A percentile compares a stretch with the other conserved stretches of the same genome.
These are phyloP conservation scores for Nannobrachium achirus DNA, from an alignment of 2,113 vertebrate species.

Conservation along the genomic window DNA sequence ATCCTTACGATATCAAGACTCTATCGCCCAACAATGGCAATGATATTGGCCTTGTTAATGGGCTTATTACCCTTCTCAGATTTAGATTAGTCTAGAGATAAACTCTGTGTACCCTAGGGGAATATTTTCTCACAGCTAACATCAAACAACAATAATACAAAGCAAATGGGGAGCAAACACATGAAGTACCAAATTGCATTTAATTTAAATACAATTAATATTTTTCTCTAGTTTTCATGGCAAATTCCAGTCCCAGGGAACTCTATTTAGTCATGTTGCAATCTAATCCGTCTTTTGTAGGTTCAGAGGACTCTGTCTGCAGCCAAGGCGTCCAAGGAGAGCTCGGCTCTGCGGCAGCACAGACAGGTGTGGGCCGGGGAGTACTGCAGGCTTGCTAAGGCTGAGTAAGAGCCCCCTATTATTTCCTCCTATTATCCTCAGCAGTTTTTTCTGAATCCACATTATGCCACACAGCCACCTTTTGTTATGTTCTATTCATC, in stretches of 20 bases:
- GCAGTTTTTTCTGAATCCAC: slow-evolving; percentile 14
- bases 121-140: slow-evolving; percentile 18
- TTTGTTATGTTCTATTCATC: slow-evolving; percentile 57
- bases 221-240: background rate
- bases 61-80: background rate
- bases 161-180: background rate
- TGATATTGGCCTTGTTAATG: background rate
- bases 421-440: slow-evolving; percentile 59
- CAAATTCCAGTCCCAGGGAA: slow-evolving; percentile 12
- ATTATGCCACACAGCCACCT: slow-evolving; percentile 49
- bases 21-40: too few species aligned
- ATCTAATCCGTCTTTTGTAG: slow-evolving; percentile 73
- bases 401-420: slow-evolving; percentile 82
- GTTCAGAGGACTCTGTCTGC: slow-evolving; percentile 81
- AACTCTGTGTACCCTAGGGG: slow-evolving; percentile 31
- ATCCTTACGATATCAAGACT: too few species aligned
- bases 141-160: slow-evolving; percentile 33
- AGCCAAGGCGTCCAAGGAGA: slow-evolving; percentile 86
- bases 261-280: slow-evolving; percentile 32
- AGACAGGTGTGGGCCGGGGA: slow-evolving; percentile 89
- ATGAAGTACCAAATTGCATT: background rate
- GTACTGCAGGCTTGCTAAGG: slow-evolving; percentile 77
- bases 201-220: background rate
- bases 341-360: slow-evolving; percentile 86
- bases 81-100: slow-evolving; percentile 5